Evolutionary conservation across 2,888 invertebrate species (phyloP).

Genomic region (Belgica antarctica): DNA sequence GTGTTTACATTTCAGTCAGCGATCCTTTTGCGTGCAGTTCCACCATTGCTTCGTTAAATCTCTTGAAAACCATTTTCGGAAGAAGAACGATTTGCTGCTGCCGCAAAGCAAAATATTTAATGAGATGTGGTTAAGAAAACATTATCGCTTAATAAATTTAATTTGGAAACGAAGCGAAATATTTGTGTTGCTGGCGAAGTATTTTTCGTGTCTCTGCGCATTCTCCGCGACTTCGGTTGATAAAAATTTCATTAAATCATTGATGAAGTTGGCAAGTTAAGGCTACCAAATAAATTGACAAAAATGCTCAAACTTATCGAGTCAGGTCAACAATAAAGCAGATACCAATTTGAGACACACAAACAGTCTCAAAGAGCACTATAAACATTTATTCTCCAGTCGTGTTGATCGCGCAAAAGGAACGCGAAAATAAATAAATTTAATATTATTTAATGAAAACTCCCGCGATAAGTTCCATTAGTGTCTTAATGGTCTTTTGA

Average conservation of each 20-base stretch:
- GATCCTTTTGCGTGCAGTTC: conserved; percentile 37
- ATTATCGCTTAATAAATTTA: conserved; percentile 23
- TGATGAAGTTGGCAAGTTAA: background rate
- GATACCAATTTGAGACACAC: conserved; percentile 1
- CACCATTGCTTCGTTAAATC: background rate
- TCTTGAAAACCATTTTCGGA: background rate
- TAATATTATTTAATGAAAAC: conserved; percentile 42
- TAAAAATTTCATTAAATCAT: background rate
- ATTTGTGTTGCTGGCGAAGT: too few species aligned
- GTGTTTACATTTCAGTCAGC: conserved; percentile 26
- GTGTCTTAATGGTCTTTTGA: conserved; percentile 53
- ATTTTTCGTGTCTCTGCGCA: too few species aligned
- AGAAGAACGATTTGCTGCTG: background rate
- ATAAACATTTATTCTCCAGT: conserved; percentile 18
- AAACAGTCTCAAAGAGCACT: background rate
- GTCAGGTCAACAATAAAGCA: conserved; percentile 8
- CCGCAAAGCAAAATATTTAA: conserved; percentile 4
- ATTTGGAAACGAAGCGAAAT: conserved; percentile 5
- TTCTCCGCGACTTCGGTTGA: background rate
- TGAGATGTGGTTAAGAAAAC: conserved; percentile 12
- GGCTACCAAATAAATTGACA: conserved; percentile 4
- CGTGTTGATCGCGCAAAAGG: conserved; percentile 9
- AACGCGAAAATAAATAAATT: conserved; percentile 20
- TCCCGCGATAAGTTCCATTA: conserved; percentile 54
- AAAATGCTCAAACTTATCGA: conserved; percentile 7